Base-by-base conservation (phyloP, 2,113 vertebrate genomes). In the Nothobranchius kuhntae region DNA sequence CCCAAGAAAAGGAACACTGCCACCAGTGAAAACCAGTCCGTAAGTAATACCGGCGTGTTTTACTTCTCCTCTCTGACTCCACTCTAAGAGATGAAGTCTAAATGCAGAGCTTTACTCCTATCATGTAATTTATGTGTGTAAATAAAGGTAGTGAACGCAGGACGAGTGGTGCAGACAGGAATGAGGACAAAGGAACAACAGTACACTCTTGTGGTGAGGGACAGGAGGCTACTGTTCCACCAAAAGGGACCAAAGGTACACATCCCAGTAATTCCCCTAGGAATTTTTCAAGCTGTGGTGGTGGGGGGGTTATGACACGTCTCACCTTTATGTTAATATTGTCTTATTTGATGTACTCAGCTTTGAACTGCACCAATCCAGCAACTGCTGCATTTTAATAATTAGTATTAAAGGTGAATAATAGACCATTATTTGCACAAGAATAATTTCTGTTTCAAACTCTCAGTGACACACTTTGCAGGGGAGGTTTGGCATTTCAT, bases 131-230 rank as follows among this genome's bases (percentile, higher is more conserved):
- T 76, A 11, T 53, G 9, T 53, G 21, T n/a, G n/a, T 36, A 15
- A 38, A 5, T 77, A 40, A 62, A 61, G 12, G 3, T 9, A 57
- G 30, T 11, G 21, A 51, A 57, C 13, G 12, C 13, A 63, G 56
- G 24, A 54, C 51, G 61, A 40, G 71, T 46, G 7, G 53, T 57
- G 56, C 68, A 64, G 13, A 57, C 57, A 64, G 26, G 21, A 51
- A 53, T 35, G 21, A 46, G 48, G 61, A 77, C 46, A 55, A 53
- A 80, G 56, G 71, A 65, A 63, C 87, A 83, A 87, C 72, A 88
- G 81, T 86, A 87, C 87, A 73, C 90, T 84, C 90, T 90, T 82
- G 89, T 89, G 90, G 90, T 73, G 58, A 57, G 47, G 70, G 30
- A 60, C 36, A 71, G 42, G 38, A 75, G 61, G 12, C 52, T 36